Evolutionary conservation across 2,113 vertebrate genomes (phyloP), one percentile per base, ranked within the genome.

Genomic region (Cyprinus carpio): DNA sequence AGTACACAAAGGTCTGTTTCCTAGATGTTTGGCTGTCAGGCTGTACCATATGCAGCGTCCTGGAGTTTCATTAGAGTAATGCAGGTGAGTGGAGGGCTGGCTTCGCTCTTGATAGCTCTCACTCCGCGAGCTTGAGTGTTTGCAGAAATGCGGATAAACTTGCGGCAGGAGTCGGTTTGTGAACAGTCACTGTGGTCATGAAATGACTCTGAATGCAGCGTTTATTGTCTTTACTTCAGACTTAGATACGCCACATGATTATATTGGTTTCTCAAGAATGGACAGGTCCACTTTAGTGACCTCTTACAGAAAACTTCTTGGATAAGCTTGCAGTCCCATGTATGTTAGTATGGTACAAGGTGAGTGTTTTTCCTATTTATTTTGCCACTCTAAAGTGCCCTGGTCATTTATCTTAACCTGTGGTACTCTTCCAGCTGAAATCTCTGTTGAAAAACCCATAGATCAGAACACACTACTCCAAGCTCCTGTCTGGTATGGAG

Each of bases 401-500:
- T 7, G 1, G 54, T 37, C 31, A 62, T 40, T 64, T 62, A 15
- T 46, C 15, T n/a, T 1, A n/a, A 64, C 4, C 37, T 25, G n/a
- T 43, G 27, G 37, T n/a, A 18, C 23, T 62, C 71, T 29, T 49
- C 74, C 27, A 51, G 12, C 64, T 76, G 12, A 82, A 27, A 54
- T 51, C 46, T 54, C 62, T n/a, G n/a, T 16, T 31, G 58, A 85
- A 64, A 56, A 62, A n/a, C n/a, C 72, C 18, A 40, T 82, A 71
- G 83, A 72, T 86, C 49, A 58, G 27, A 12, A 40, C 34, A 77
- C 29, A 79, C n/a, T 75, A 65, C n/a, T 85, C 29, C 31, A 54
- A 69, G 77, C 29, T 85, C 60, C 81, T 29, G 56, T 82, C 54
- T 79, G 86, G 86, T 85, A 86, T 58, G 60, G 3, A 76, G 64